Percentiles rank a stretch among this genome's conserved stretches.
Evolutionary conservation across 2,797 vertebrate species (phyloP).

Genomic region (Craterocephalus amniculus): DNA sequence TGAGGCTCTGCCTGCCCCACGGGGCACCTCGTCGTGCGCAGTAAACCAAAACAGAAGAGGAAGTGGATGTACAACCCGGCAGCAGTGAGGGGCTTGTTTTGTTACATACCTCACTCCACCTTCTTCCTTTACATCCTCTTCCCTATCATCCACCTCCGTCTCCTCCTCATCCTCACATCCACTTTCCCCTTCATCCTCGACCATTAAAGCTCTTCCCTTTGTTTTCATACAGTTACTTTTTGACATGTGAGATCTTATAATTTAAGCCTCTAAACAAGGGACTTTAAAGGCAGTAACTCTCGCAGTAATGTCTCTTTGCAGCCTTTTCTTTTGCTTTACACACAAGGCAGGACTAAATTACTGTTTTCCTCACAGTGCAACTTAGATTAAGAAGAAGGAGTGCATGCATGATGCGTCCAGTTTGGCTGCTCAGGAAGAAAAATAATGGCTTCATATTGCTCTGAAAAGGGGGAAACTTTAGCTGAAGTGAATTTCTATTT

Average conservation of each 20-base stretch:
- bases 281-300: not conserved
- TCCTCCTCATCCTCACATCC: not conserved
- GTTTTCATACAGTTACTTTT: not conserved
- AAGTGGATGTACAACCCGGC: slow-evolving; percentile 58
- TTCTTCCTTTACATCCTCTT: slow-evolving; percentile 18
- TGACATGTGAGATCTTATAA: slow-evolving; percentile 9
- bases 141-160: not conserved
- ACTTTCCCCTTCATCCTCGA: not conserved
- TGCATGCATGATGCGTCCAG: not conserved
- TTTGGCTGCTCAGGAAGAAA: not conserved
- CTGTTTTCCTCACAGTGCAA: not conserved
- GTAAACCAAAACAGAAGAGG: slow-evolving; percentile 62
- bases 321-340: slow-evolving; percentile 16
- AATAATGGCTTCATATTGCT: no score
- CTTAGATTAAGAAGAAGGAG: not conserved
- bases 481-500: not conserved
- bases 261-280: slow-evolving; percentile 9
- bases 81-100: slow-evolving; percentile 61
- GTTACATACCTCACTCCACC: slow-evolving; percentile 35
- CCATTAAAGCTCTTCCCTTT: not conserved
- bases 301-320: not conserved
- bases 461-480: not conserved
- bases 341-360: not conserved
- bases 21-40: slow-evolving; percentile 61
- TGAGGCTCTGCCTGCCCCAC: slow-evolving; percentile 74